Evolutionary conservation across 2,113 vertebrate species (phyloP).

Genomic region (Podilymbus podiceps): DNA sequence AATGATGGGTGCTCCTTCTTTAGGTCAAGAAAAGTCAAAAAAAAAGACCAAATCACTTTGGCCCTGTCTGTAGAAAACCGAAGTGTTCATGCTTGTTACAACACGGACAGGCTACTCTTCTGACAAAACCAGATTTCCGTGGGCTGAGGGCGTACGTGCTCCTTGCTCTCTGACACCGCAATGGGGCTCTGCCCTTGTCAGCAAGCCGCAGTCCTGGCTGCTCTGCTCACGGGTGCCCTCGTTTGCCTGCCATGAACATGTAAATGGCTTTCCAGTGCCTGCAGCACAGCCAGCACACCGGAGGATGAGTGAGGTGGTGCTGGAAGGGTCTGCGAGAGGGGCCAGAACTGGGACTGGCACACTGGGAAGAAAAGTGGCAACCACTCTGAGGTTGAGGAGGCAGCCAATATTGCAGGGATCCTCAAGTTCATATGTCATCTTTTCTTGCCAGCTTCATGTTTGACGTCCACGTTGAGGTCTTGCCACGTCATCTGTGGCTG

Average conservation of each 20-base stretch:
- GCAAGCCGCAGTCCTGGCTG: neutral
- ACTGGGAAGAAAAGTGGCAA: neutral
- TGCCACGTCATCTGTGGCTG: neutral
- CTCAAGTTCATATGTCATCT: neutral
- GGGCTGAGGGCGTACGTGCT: neutral
- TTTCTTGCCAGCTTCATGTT: neutral
- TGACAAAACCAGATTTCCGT: accelerated
- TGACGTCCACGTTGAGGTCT: neutral
- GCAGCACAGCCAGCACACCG: neutral
- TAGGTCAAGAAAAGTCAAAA: neutral
- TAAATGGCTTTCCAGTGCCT: neutral
- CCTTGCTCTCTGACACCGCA: accelerated
- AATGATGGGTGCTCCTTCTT: neutral
- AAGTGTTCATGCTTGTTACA: accelerated
- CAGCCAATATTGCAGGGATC: neutral
- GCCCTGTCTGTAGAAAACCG: neutral
- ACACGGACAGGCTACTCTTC: neutral
- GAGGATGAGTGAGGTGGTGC: neutral
- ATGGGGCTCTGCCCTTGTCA: neutral
- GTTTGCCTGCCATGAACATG: neutral
- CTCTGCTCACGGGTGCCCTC: neutral
- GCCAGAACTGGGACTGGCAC: accelerated
- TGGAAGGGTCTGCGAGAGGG: neutral
- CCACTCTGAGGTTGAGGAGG: neutral
- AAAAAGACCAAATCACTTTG: neutral